These are phyloP conservation scores for Apolygus lucorum DNA, from an alignment of 1,140 invertebrate species.

Conservation along the genomic window DNA sequence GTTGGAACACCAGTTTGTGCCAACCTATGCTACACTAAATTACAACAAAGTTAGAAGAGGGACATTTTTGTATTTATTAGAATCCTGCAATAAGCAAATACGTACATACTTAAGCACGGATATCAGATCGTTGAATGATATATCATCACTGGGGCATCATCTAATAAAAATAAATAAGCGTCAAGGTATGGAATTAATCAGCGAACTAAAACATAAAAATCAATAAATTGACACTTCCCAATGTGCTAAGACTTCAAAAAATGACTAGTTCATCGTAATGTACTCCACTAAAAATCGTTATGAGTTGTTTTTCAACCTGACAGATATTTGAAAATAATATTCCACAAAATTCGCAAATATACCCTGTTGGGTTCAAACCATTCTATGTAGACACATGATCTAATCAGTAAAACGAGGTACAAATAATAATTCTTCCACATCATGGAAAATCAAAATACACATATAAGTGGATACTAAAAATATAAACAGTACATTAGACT, in stretches of 20 bases:
- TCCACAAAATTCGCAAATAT: background rate
- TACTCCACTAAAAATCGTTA: background rate
- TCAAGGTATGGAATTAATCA: background rate
- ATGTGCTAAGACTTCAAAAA: background rate
- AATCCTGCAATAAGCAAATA: background rate
- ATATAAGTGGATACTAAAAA: background rate
- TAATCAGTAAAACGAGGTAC: background rate
- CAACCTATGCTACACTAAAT: background rate
- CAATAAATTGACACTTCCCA: background rate
- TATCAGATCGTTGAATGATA: background rate
- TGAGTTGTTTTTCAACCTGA: background rate
- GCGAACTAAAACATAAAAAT: background rate
- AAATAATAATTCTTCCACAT: background rate
- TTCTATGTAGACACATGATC: too few relatives aligned
- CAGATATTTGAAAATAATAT: background rate
- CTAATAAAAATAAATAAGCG: background rate
- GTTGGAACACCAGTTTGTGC: background rate
- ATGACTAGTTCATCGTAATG: conserved; percentile 8
- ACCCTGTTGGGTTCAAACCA: too few relatives aligned
- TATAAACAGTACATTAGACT: too few relatives aligned
- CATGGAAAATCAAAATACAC: background rate
- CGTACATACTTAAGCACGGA: background rate
- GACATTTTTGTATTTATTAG: background rate
- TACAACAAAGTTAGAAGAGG: background rate
- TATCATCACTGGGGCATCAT: conserved; percentile 1